These are phyloP conservation scores for Hydractinia echinata DNA, from an alignment of 30 jellyfish, hydroid and myxozoan species.

Conservation along the genomic window DNA sequence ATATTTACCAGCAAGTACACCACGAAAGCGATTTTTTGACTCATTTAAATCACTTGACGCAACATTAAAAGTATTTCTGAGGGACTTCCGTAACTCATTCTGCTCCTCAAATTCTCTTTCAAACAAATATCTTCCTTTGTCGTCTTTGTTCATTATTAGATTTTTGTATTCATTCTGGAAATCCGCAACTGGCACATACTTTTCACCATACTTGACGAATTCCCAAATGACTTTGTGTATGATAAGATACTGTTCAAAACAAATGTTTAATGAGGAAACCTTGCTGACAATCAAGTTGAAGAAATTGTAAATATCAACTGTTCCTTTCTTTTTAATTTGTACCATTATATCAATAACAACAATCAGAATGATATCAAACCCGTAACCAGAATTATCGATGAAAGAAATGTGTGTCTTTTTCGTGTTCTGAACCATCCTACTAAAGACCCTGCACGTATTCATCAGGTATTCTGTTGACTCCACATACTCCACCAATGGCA, in stretches of 20 bases:
- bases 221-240: not conserved
- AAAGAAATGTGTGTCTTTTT: too few relatives aligned
- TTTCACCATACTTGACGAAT: not conserved
- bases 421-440: too few relatives aligned
- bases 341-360: not conserved
- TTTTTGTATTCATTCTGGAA: not conserved
- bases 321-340: not conserved
- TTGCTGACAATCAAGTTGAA: not conserved
- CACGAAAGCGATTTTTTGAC: not conserved
- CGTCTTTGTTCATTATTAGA: not conserved
- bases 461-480: too few relatives aligned
- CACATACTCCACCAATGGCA: too few relatives aligned
- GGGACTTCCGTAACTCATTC: not conserved
- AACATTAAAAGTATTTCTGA: not conserved
- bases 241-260: not conserved
- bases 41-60: not conserved
- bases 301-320: not conserved
- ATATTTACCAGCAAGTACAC: not conserved
- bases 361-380: slow-evolving; percentile 2
- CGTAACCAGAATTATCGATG: too few relatives aligned
- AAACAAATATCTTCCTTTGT: not conserved
- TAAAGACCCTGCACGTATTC: too few relatives aligned
- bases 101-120: not conserved
- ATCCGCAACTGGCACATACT: not conserved
- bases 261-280: not conserved